These are phyloP conservation scores for Formica selysi DNA, from an alignment of 1,140 invertebrate species.

Conservation along the genomic window DNA sequence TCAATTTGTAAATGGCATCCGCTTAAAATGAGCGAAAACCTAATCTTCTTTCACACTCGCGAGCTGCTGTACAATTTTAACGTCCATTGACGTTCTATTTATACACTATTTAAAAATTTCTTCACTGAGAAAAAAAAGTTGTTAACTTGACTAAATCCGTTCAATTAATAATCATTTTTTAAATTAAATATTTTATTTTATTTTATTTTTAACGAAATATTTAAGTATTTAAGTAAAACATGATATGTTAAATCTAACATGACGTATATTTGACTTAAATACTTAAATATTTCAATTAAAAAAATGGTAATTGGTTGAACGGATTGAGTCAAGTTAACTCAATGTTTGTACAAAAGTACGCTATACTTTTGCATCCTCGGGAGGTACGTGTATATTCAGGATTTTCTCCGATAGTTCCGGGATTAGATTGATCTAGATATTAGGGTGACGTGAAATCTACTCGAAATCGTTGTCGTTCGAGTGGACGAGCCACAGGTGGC, in stretches of 20 bases:
- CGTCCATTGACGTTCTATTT: neutral
- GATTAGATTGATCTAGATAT: constrained; percentile 24
- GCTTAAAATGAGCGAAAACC: neutral
- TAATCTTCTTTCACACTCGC: too few species aligned
- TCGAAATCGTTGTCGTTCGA: constrained; percentile 13
- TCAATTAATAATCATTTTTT: too few species aligned
- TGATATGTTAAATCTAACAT: too few species aligned
- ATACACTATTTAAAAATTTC: constrained; percentile 14
- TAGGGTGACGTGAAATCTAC: constrained; percentile 37
- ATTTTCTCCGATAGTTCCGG: constrained; percentile 43
- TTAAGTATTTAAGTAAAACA: too few species aligned
- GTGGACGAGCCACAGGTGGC: constrained; percentile 67
- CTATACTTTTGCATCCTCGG: neutral
- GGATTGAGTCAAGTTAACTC: too few species aligned
- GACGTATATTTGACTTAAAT: too few species aligned
- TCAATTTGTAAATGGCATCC: neutral
- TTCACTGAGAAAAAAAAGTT: too few species aligned
- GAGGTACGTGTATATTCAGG: neutral
- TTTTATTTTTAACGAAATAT: too few species aligned
- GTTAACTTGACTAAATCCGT: too few species aligned
- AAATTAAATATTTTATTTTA: too few species aligned
- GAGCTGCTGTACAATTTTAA: neutral
- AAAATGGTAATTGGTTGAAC: too few species aligned
- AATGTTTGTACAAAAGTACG: neutral
- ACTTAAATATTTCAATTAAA: too few species aligned